Conservation (phyloP, 2,888 invertebrate species). For the Noctua fimbriata region DNA sequence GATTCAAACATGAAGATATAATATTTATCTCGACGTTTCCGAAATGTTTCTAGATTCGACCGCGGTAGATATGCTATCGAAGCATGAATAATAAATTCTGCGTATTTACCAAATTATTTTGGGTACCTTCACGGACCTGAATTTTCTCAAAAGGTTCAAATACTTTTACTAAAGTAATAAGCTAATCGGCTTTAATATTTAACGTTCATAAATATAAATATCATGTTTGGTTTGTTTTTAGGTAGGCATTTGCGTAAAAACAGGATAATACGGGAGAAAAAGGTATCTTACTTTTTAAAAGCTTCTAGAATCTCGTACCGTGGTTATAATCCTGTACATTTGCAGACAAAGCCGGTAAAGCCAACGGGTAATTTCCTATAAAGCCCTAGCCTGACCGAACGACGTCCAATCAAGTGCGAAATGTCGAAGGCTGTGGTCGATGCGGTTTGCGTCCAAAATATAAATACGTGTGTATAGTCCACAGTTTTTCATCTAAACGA, state of each 20-base stretch:
- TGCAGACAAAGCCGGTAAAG: constrained; percentile 44
- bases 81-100: constrained; percentile 43
- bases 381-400: constrained; percentile 57
- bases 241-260: constrained; percentile 18
- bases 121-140: neutral
- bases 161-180: constrained; percentile 1
- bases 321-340: constrained; percentile 32
- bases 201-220: constrained; percentile 13
- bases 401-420: constrained; percentile 73
- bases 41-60: constrained; percentile 40
- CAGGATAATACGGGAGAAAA: neutral
- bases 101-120: constrained; percentile 37
- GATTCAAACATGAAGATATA: constrained; percentile 42
- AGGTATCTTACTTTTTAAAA: constrained; percentile 13
- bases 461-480: neutral
- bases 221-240: constrained; percentile 5
- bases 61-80: constrained; percentile 31
- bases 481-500: constrained; percentile 15
- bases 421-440: constrained; percentile 74
- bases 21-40: constrained; percentile 50
- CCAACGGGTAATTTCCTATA: constrained; percentile 64
- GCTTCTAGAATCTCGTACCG: constrained; percentile 20
- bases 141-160: constrained; percentile 2
- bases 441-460: constrained; percentile 68
- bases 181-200: constrained; percentile 22